Conservation (phyloP, 2,113 vertebrate genomes). For the Leiothrix lutea region DNA sequence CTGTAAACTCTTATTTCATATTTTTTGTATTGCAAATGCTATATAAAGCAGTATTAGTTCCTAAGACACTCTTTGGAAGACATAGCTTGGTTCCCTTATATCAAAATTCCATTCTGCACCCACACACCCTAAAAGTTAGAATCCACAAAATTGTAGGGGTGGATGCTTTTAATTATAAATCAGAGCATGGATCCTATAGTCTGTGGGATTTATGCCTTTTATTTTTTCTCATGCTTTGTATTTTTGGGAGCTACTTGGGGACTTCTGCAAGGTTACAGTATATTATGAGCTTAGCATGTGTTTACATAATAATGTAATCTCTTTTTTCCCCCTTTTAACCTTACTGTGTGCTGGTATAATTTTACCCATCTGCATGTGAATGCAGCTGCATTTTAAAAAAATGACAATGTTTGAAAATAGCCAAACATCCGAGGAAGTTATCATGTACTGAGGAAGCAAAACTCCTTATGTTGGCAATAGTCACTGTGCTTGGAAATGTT, state of each 20-base stretch:
- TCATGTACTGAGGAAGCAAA: neutral
- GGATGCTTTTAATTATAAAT: neutral
- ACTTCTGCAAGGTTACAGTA: neutral
- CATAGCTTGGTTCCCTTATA: neutral
- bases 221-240: neutral
- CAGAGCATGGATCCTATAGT: neutral
- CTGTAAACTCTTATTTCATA: neutral
- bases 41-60: neutral
- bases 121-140: neutral
- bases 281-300: neutral
- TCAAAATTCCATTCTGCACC: neutral
- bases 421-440: neutral
- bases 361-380: neutral
- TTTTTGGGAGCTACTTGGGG: neutral
- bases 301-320: neutral
- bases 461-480: neutral
- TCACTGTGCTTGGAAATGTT: neutral
- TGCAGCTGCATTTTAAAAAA: neutral
- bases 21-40: neutral
- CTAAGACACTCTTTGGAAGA: neutral
- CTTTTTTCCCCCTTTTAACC: neutral
- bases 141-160: neutral
- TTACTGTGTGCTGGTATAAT: neutral
- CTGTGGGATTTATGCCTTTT: neutral
- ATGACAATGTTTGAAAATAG: neutral